Percentiles rank a stretch among this genome's conserved stretches.
Conservation (phyloP, 2,797 vertebrate genomes). For the Ctenopoma multispine region DNA sequence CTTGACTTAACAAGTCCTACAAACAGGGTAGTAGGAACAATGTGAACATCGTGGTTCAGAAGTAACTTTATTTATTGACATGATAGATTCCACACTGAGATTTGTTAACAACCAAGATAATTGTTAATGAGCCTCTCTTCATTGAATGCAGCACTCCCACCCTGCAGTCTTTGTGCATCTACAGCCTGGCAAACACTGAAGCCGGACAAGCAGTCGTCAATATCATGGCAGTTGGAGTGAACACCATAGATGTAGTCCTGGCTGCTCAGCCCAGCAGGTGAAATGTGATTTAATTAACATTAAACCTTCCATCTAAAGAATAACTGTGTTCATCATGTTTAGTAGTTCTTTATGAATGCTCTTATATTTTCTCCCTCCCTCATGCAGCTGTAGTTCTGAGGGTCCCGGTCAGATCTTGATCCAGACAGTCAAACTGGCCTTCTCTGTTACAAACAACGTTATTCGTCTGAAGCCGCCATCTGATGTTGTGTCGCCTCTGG, state of each 20-base stretch:
- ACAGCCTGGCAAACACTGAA: conserved; percentile 96
- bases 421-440: conserved; percentile 96
- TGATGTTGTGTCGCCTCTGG: conserved; percentile 91
- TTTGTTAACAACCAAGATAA: too few species aligned
- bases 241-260: conserved; percentile 95
- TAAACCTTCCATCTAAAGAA: not conserved
- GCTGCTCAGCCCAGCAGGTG: conserved; percentile 93
- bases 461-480: conserved; percentile 94
- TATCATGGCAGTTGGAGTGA: conserved; percentile 98
- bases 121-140: not conserved
- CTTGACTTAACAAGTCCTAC: not conserved
- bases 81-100: too few species aligned
- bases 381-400: conserved; percentile 88
- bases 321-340: not conserved
- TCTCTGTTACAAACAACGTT: conserved; percentile 97
- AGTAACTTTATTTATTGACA: too few species aligned
- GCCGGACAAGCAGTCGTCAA: conserved; percentile 96
- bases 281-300: not conserved
- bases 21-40: not conserved
- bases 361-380: not conserved
- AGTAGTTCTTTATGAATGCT: not conserved
- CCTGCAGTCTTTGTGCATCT: conserved; percentile 95
- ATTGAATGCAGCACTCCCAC: conserved; percentile 85
- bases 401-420: conserved; percentile 96
- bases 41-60: not conserved